Conservation (phyloP, 2,113 vertebrate species). For the Gopherus flavomarginatus region DNA sequence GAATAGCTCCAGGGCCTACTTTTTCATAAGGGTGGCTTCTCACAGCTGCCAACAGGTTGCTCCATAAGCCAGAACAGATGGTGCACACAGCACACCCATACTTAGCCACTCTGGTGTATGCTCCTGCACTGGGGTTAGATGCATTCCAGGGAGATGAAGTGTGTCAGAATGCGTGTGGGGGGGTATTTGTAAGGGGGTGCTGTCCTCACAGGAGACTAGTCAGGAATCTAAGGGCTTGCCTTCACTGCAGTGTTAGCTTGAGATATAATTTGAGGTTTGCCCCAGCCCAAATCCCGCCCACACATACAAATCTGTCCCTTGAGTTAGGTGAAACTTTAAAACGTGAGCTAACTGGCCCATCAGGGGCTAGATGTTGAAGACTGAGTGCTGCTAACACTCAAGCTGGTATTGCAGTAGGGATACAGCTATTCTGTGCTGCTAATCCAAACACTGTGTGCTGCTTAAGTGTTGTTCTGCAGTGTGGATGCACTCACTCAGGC, state of each 20-base stretch:
- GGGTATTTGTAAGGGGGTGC: neutral
- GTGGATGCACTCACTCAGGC: neutral
- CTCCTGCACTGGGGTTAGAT: neutral
- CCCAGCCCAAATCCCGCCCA: neutral
- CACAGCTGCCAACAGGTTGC: neutral
- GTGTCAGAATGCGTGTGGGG: neutral
- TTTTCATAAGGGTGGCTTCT: neutral
- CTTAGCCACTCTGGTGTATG: neutral
- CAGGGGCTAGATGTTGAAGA: neutral
- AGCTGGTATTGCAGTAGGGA: neutral
- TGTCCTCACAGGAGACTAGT: neutral
- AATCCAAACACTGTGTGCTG: neutral
- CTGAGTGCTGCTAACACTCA: neutral
- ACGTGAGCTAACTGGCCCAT: neutral
- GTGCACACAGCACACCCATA: neutral
- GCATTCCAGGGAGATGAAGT: neutral
- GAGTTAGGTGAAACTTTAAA: neutral
- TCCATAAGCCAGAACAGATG: neutral
- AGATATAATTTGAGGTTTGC: neutral
- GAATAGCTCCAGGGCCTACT: neutral
- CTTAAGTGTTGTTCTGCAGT: rapidly evolving
- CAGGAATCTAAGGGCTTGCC: neutral
- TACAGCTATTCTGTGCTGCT: neutral
- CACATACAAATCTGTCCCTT: neutral
- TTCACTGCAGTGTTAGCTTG: neutral